Conservation (phyloP, 2,888 invertebrate species). For the Camptogramma bilineatum region DNA sequence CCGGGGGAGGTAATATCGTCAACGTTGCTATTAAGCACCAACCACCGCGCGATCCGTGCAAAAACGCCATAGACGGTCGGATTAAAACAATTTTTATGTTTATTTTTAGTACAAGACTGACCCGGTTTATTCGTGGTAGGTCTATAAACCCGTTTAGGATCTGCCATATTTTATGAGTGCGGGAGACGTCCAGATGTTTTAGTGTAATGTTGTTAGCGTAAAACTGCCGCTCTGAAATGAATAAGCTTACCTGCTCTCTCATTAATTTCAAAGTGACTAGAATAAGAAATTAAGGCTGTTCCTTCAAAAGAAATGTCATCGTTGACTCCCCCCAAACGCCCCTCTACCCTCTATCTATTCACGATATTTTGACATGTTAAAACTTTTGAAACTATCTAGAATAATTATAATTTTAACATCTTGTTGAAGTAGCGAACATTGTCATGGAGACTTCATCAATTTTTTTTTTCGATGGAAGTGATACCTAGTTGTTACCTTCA, state of each 20-base stretch:
- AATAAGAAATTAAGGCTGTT: background rate
- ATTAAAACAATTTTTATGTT: constrained; percentile 63
- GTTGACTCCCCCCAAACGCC: too few species aligned
- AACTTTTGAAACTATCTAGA: too few species aligned
- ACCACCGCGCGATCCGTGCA: constrained; percentile 52
- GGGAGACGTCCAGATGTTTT: constrained; percentile 63
- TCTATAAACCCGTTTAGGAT: constrained; percentile 63
- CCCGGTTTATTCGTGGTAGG: constrained; percentile 62
- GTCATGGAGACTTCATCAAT: too few species aligned
- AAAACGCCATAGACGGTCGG: constrained; percentile 58
- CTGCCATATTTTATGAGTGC: constrained; percentile 54
- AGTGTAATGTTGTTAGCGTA: constrained; percentile 38
- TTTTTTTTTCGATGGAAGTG: too few species aligned
- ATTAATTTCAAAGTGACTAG: background rate
- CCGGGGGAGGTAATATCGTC: constrained; percentile 58
- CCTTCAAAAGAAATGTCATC: too few species aligned
- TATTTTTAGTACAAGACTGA: constrained; percentile 65
- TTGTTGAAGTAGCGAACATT: too few species aligned
- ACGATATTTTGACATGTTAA: too few species aligned
- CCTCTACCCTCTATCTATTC: too few species aligned
- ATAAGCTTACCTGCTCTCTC: background rate
- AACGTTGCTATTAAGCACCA: constrained; percentile 46
- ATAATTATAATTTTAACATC: too few species aligned
- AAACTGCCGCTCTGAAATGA: constrained; percentile 6
- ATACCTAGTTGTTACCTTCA: too few species aligned